Evolutionary conservation across 2,888 invertebrate genomes (phyloP).

Genomic region (Argyresthia albistria): DNA sequence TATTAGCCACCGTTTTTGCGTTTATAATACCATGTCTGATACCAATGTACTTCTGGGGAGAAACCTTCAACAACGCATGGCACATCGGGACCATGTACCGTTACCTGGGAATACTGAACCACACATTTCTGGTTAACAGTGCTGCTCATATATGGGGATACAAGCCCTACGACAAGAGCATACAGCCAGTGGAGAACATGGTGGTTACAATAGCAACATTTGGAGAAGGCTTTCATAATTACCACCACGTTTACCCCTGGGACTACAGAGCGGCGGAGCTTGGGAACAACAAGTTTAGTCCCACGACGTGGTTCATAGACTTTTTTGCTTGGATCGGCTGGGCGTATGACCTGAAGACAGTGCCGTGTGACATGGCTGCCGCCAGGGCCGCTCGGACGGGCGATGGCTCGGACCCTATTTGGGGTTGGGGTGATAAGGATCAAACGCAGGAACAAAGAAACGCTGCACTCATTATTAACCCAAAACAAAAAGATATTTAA

Average conservation of each 20-base stretch:
- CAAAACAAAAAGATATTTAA: too few species aligned
- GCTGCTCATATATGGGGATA: slow-evolving; percentile 71
- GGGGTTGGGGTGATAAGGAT: background rate
- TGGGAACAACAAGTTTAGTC: slow-evolving; percentile 24
- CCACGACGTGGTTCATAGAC: slow-evolving; percentile 33
- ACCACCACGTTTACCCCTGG: slow-evolving; percentile 82
- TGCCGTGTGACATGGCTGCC: slow-evolving; percentile 16
- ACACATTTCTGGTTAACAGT: slow-evolving; percentile 77
- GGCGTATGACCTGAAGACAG: slow-evolving; percentile 38
- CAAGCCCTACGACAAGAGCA: slow-evolving; percentile 49
- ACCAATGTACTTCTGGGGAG: slow-evolving; percentile 75
- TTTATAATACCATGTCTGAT: slow-evolving; percentile 65
- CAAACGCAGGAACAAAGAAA: background rate
- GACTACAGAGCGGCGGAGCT: slow-evolving; percentile 74
- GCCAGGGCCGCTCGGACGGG: slow-evolving; percentile 21
- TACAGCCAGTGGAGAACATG: slow-evolving; percentile 24
- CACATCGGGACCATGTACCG: slow-evolving; percentile 54
- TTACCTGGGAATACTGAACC: slow-evolving; percentile 70
- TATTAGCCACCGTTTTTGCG: slow-evolving; percentile 70
- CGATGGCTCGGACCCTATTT: slow-evolving; percentile 20
- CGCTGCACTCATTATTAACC: too few species aligned
- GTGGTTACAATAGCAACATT: slow-evolving; percentile 18
- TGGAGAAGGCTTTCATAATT: slow-evolving; percentile 81
- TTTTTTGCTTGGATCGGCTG: slow-evolving; percentile 35
- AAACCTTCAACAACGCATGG: slow-evolving; percentile 51